Evolutionary conservation across 2,797 vertebrate genomes (phyloP), one percentile per base, ranked within the genome.

Genomic region (Diplodus puntazzo): DNA sequence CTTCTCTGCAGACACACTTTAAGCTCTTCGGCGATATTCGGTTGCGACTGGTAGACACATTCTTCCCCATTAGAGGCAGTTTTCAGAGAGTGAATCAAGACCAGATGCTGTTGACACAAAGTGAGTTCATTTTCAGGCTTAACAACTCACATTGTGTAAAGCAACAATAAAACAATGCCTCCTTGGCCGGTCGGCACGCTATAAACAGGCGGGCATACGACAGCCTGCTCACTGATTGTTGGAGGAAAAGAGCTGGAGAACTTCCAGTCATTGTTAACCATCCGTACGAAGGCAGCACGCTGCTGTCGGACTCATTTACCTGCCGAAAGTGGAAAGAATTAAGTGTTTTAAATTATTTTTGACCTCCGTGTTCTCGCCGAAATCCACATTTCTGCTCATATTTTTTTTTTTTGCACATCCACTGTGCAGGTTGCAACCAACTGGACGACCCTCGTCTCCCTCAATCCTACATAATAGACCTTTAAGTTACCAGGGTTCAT

Each of bases 131-230:
- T 85, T 88, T 73, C 82, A 85, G 77, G 66, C 80, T 59, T 79
- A 92, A 89, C 85, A 76, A 84, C 85, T 80, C 70, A 18, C 83
- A 87, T 89, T 88, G 88, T 90, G 84, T 72, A 64, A 73, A 84
- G 77, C 73, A 87, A 85, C 87, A 89, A 88, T 89, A 83, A 90
- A 86, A 90, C 89, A 85, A 91, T 84, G 86, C 11, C 67, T 78
- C 46, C 62, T 84, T 77, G 79, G 84, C 80, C 49, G 83, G 74
- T 55, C 73, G 76, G 75, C 17, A 49, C 13, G 70, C 45, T 57
- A 48, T 83, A 73, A 83, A 87, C 87, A 73, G 43, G 73, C 83
- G 58, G 66, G 23, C 77, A 58, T 55, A 43, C 10, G 1, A 66
- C 1, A 66, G 72, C 2, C 78, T 42, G 58, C 70, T 80, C 2